Evolutionary conservation across 1,140 invertebrate genomes (phyloP), one percentile per base, ranked within the genome.

Genomic region (Globodera rostochiensis): DNA sequence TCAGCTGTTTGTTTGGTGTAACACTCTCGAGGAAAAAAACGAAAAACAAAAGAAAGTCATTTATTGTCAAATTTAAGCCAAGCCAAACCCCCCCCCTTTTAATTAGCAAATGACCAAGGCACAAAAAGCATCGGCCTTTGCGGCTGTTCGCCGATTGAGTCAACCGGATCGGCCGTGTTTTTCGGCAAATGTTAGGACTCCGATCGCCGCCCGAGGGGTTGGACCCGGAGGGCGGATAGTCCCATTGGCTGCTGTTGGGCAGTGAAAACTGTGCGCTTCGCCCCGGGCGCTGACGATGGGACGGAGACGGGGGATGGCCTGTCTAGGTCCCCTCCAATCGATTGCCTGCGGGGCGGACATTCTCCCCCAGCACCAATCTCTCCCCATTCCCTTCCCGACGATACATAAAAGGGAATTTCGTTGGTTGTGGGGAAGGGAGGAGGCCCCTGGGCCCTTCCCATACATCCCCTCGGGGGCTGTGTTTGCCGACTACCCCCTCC

Each of bases 401-500:
- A 64, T 15, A 64, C 57, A 64, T 64, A 64, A 64, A 64, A 64
- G 57, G 57, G 57, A 64, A 64, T 64, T 64, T 64, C 57, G 57
- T 64, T 64, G 57, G 57, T 64, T 64, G 57, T 13, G 15, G 57
- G 15, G 57, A 2, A 19, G 15, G 36, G 57, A 15, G 57, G 15
- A 15, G 57, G 15, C 13, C 13, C 1, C 57, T 64, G 57, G 57
- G 57, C 57, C 57, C 19, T 64, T 19, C 57, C 57, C 57, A 19
- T 15, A 6, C 57, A 64, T 64, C 57, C 57, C 57, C 11, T 19
- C 57, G 57, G 57, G 57, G 57, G 57, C 57, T 19, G 57, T 64
- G 57, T 64, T 64, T 64, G 57, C 57, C 57, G 57, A 64, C 57
- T 15, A 64, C 19, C 19, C 57, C 57, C 1, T 64, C 15, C 57